Conservation (phyloP, 2,797 vertebrate species). For the Sebastes cheni region DNA sequence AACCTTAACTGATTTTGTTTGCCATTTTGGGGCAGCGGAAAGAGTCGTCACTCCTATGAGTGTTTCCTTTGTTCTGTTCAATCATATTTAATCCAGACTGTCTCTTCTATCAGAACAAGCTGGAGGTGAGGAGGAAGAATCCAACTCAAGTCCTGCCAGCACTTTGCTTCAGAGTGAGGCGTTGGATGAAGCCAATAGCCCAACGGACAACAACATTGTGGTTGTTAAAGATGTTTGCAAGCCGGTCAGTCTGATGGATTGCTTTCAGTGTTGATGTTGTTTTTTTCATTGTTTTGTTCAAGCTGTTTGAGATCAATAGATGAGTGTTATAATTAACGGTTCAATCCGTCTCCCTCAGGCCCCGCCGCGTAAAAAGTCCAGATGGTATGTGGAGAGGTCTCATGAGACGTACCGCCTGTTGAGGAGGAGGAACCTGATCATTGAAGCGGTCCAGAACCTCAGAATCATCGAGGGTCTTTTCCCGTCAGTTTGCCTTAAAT, state of each 20-base stretch:
- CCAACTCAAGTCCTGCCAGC: background rate
- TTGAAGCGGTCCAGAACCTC: slow-evolving; percentile 88
- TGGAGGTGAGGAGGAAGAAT: background rate
- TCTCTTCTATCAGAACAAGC: slow-evolving; percentile 24
- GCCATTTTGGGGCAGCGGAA: background rate
- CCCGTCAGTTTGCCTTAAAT: slow-evolving; percentile 82
- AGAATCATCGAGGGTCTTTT: slow-evolving; percentile 91
- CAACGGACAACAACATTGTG: slow-evolving; percentile 49
- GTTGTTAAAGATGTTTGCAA: slow-evolving; percentile 81
- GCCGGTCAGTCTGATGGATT: slow-evolving; percentile 66
- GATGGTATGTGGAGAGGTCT: background rate
- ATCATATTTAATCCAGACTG: background rate
- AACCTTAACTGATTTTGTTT: background rate
- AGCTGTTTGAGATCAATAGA: background rate
- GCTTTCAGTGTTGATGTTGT: background rate
- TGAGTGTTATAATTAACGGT: background rate
- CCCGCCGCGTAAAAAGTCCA: background rate
- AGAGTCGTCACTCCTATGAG: too few relatives aligned
- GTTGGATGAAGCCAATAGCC: slow-evolving; percentile 8
- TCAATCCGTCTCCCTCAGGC: slow-evolving; percentile 6
- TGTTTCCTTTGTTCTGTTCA: background rate
- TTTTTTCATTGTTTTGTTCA: background rate
- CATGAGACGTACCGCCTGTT: slow-evolving; percentile 86
- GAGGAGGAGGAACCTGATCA: slow-evolving; percentile 94
- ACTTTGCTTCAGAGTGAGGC: background rate